These are phyloP conservation scores for Clistopyga incitator DNA, from an alignment of 2,888 invertebrate species.

Conservation along the genomic window DNA sequence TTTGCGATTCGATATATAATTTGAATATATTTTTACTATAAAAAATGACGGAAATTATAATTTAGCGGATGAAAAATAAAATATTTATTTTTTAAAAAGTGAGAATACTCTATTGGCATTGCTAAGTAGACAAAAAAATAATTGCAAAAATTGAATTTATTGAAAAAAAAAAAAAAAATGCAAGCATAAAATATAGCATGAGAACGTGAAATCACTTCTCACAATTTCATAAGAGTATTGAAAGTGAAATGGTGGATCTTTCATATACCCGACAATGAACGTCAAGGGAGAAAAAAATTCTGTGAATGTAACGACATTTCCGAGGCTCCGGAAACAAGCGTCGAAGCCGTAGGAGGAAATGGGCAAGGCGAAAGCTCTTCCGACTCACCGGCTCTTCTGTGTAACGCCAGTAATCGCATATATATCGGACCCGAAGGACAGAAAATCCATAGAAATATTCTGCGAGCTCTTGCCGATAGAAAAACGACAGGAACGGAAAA, in stretches of 20 bases:
- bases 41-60: no score
- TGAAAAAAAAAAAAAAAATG: no score
- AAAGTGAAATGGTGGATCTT: background rate
- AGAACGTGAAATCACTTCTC: no score
- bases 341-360: conserved; percentile 17
- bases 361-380: conserved; percentile 7
- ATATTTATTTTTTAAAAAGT: no score
- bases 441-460: conserved; percentile 26
- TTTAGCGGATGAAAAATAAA: no score
- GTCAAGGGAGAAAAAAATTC: background rate
- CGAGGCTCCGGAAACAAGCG: background rate
- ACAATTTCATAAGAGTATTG: background rate
- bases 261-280: background rate
- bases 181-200: no score
- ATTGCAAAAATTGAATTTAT: no score
- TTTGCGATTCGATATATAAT: no score
- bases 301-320: conserved; percentile 1
- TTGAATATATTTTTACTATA: no score
- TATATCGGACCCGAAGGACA: background rate
- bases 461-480: background rate
- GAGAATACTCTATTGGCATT: no score
- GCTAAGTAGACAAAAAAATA: no score
- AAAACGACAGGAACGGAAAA: conserved; percentile 3
- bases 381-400: background rate
- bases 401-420: background rate